Conservation (phyloP, 2,797 vertebrate genomes). For the Pachyuromys duprasi region DNA sequence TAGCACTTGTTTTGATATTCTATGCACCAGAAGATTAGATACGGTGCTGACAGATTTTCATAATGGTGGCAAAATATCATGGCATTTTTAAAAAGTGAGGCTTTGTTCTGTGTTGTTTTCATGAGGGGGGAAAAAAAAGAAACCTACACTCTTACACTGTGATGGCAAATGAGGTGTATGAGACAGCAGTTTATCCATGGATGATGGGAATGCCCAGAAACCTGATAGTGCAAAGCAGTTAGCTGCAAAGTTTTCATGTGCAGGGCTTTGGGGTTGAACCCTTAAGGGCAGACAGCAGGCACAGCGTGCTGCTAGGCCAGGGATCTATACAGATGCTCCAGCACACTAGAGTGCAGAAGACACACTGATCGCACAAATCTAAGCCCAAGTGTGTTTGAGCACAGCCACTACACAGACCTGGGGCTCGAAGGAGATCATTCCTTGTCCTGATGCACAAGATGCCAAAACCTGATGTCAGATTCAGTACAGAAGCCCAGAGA, state of each 20-base stretch:
- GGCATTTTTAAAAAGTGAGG: conserved; percentile 86
- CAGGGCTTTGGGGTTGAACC: not conserved
- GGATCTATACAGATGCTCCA: not conserved
- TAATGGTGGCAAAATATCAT: conserved; percentile 86
- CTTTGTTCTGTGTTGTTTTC: conserved; percentile 88
- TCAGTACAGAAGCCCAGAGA: not conserved
- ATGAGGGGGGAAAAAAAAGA: conserved; percentile 71
- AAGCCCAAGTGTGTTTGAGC: not conserved
- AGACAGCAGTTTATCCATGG: conserved; percentile 76
- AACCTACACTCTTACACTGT: conserved; percentile 60
- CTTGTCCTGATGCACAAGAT: not conserved
- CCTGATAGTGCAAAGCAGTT: not conserved
- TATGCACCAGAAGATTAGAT: conserved; percentile 83
- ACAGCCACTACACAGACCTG: not conserved
- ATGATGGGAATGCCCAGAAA: not conserved
- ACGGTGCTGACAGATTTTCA: conserved; percentile 86
- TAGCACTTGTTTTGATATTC: conserved; percentile 85
- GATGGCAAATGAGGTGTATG: conserved; percentile 80
- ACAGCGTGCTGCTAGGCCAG: not conserved
- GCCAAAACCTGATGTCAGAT: not conserved
- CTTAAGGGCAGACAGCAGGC: not conserved
- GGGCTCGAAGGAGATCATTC: not conserved
- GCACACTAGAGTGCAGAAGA: not conserved
- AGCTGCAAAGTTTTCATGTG: not conserved
- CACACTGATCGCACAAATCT: not conserved